phyloP scores from a whole-genome alignment of 2,113 vertebrate species.

The Scopus umbretta region DNA sequence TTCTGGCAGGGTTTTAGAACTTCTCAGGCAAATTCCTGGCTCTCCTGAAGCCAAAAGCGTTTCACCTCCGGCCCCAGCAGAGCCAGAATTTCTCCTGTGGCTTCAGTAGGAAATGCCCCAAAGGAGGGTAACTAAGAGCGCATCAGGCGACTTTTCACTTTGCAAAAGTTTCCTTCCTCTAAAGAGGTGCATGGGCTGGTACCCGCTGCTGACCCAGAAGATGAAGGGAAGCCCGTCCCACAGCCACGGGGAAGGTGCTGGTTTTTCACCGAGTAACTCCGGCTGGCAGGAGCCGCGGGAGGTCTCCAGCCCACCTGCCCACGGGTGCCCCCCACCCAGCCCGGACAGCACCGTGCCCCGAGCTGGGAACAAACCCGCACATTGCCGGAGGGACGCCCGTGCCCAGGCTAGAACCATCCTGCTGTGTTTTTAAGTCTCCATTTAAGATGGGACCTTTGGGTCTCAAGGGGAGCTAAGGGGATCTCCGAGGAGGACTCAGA shows the following conservation, averaged over 20 bases:
- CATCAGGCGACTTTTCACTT: not conserved
- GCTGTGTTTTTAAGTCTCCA: not conserved
- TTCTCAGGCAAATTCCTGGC: not conserved
- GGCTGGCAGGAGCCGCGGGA: not conserved
- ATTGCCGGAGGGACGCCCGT: rapidly evolving
- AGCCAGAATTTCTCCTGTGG: not conserved
- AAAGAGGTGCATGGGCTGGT: not conserved
- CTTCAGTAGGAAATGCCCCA: not conserved
- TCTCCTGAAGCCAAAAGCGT: not conserved
- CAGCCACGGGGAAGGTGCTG: not conserved
- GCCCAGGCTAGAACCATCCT: not conserved
- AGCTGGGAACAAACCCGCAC: not conserved
- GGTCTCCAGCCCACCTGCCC: not conserved
- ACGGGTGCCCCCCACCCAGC: not conserved
- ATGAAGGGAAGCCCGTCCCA: not conserved
- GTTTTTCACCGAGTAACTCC: not conserved
- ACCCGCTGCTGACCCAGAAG: not conserved
- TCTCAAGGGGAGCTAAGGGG: not conserved
- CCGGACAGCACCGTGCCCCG: rapidly evolving
- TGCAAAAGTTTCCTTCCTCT: not conserved
- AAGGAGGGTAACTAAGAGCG: not conserved
- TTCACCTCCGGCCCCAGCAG: not conserved
- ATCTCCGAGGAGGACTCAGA: not conserved
- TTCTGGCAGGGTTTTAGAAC: not conserved
- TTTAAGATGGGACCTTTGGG: not conserved